Conservation (phyloP, 2,113 vertebrate species). For the Rhipidura dahli region DNA sequence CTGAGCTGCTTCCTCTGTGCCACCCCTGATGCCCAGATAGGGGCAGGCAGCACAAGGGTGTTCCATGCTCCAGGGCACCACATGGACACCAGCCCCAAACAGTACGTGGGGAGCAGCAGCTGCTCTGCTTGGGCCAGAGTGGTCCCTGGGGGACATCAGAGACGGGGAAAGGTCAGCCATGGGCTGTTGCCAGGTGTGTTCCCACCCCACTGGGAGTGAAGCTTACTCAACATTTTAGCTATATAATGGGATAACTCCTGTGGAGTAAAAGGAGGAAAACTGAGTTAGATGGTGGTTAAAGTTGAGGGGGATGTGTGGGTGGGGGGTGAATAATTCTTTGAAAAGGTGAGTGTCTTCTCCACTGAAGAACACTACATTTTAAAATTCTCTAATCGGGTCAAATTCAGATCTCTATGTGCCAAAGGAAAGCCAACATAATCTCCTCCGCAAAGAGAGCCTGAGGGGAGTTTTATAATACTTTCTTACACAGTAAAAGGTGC, state of each 20-base stretch:
- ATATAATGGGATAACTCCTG: not conserved
- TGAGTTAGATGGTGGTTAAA: not conserved
- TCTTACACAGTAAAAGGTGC: not conserved
- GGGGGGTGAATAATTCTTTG: not conserved
- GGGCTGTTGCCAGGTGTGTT: not conserved
- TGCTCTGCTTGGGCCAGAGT: not conserved
- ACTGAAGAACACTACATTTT: not conserved
- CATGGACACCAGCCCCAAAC: not conserved
- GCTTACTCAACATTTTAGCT: not conserved
- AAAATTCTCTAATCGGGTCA: not conserved
- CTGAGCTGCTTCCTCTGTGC: fast-evolving
- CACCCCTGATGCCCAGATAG: too few species aligned
- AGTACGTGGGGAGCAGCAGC: not conserved
- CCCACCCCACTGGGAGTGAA: not conserved
- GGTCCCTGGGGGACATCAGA: not conserved
- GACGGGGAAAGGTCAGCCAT: not conserved
- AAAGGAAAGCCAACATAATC: not conserved
- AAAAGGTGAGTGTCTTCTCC: not conserved
- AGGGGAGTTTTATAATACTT: not conserved
- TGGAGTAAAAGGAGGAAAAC: not conserved
- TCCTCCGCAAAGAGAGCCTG: not conserved
- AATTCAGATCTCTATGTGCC: not conserved
- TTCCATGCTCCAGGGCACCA: not conserved
- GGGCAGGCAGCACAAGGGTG: not conserved
- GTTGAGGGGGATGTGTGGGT: fast-evolving